Conservation (phyloP, 2,113 vertebrate genomes). For the Sminthopsis crassicaudata region DNA sequence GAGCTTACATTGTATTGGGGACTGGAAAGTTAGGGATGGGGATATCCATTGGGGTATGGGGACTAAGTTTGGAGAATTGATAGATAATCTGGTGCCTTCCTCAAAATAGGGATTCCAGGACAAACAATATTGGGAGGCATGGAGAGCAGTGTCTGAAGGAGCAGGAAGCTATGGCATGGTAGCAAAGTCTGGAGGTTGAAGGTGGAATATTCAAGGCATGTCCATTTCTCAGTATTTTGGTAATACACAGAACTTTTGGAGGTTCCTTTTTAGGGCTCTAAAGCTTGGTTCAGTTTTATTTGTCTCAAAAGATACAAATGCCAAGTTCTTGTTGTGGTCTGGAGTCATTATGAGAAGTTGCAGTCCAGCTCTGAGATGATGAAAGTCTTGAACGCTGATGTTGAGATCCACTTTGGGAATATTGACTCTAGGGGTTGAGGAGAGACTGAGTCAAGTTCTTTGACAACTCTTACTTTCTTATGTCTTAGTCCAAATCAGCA, state of each 20-base stretch:
- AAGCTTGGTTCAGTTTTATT: neutral
- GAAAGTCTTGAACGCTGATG: neutral
- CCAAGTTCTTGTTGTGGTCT: neutral
- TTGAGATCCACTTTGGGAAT: neutral
- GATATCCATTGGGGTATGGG: neutral
- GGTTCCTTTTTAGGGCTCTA: neutral
- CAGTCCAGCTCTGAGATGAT: neutral
- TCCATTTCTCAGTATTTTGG: neutral
- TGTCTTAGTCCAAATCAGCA: neutral
- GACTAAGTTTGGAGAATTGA: neutral
- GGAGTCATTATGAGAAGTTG: neutral
- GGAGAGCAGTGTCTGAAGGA: too few relatives aligned
- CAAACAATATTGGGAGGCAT: neutral
- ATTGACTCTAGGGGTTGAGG: neutral
- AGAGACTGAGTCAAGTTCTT: neutral
- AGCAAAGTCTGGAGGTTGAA: neutral
- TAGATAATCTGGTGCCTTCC: neutral
- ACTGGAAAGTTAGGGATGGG: neutral
- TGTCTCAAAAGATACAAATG: neutral
- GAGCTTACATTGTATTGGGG: neutral
- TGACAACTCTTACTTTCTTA: neutral
- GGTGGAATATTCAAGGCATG: neutral
- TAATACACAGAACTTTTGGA: neutral
- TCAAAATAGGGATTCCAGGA: neutral
- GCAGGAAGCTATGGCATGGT: neutral